Evolutionary conservation across 2,113 vertebrate species (phyloP).

Genomic region (Electrona antarctica): DNA sequence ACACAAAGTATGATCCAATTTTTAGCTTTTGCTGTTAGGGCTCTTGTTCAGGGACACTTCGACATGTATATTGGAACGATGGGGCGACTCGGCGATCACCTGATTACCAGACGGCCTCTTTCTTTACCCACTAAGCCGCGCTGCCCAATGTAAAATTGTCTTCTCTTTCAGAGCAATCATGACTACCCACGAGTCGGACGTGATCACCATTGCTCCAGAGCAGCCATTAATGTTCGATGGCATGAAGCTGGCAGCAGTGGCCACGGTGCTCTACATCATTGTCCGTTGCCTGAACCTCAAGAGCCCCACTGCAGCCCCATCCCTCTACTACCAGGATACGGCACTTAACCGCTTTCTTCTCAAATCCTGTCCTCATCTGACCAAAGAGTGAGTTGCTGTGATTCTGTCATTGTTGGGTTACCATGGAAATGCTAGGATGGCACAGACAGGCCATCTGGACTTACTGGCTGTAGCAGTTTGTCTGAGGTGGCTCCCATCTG

Average conservation of each 20-base stretch:
- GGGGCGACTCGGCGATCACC: too few species aligned
- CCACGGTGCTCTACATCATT: conserved; percentile 92
- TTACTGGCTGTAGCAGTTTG: conserved; percentile 22
- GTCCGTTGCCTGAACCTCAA: conserved; percentile 97
- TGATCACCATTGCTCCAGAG: conserved; percentile 83
- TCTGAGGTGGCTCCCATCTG: conserved; percentile 32
- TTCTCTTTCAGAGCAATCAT: conserved; percentile 68
- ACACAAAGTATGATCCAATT: too few species aligned
- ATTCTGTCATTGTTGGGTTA: conserved; percentile 28
- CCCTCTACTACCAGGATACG: conserved; percentile 92
- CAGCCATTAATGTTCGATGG: conserved; percentile 96
- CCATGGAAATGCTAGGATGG: conserved; percentile 24
- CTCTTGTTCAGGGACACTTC: too few species aligned
- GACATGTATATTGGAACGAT: too few species aligned
- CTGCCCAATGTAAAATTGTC: not conserved
- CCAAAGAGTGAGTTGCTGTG: conserved; percentile 94
- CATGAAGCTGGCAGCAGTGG: conserved; percentile 94
- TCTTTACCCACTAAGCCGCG: too few species aligned
- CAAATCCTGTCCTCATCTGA: conserved; percentile 93
- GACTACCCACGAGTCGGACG: conserved; percentile 71
- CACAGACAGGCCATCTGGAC: conserved; percentile 29
- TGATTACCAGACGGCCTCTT: too few species aligned
- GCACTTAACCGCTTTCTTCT: conserved; percentile 89
- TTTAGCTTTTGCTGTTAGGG: too few species aligned
- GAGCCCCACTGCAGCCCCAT: conserved; percentile 92